Conservation (phyloP, 2,888 invertebrate genomes). For the Camponotus fellah region DNA sequence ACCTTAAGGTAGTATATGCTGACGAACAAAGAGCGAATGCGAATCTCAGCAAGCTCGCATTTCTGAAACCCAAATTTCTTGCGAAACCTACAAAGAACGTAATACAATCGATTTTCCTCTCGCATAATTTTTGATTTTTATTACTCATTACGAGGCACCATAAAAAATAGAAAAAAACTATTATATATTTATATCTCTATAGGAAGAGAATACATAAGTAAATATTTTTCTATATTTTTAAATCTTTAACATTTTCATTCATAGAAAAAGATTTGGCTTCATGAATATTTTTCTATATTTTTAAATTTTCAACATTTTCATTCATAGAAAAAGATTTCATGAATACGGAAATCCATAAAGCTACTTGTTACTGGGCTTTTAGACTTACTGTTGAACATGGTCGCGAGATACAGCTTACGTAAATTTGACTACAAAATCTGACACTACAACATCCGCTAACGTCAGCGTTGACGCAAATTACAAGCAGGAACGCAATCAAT, state of each 20-base stretch:
- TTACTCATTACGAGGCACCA: background rate
- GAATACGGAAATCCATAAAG: background rate
- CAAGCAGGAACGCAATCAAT: conserved; percentile 24
- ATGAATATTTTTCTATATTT: background rate
- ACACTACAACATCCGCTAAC: background rate
- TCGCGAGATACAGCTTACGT: conserved; percentile 18
- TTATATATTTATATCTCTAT: background rate
- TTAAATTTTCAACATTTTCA: background rate
- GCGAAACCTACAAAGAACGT: background rate
- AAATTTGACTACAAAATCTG: conserved; percentile 34
- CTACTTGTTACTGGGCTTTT: background rate
- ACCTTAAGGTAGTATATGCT: conserved; percentile 14
- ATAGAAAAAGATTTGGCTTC: background rate
- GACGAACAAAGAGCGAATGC: background rate
- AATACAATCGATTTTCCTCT: background rate
- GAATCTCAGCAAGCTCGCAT: background rate
- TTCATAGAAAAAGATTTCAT: background rate
- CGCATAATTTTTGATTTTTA: background rate
- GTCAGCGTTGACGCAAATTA: background rate
- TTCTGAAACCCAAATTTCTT: background rate
- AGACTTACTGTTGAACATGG: background rate
- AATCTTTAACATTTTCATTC: background rate
- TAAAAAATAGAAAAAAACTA: background rate
- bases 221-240: background rate
- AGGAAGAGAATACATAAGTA: too few relatives aligned